Evolutionary conservation across 2,888 invertebrate species (phyloP), one percentile per base, ranked within the genome.

Genomic region (Cheilosia vulpina): DNA sequence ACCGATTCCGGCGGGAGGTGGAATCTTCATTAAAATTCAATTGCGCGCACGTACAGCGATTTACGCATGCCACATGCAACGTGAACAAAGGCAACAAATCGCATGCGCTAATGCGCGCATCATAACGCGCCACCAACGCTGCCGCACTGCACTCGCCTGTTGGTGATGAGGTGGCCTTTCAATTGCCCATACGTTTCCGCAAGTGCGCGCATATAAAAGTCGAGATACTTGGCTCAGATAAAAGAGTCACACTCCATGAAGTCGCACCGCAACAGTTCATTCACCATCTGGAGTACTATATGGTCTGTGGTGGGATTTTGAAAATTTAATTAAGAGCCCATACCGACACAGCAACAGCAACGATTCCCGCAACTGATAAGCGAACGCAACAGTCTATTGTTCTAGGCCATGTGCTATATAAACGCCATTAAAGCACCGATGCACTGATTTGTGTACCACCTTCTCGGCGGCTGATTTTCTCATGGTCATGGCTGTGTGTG

Each of bases 41-140:
- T 85, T 85, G 85, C 85, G 76, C 85, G 85, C 85, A 85, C 85
- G 85, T 85, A 81, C 85, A 81, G 57, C 81, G 72, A 85, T 85
- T 85, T 85, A 85, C 85, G 85, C 85, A 85, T 85, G 85, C 81
- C 85, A 85, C 85, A 85, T 85, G 85, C 85, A 85, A 85, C 81
- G 85, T 85, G 85, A 85, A 85, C 85, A 85, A 85, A 85, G 81
- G 81, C 85, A 81, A 81, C 85, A 77, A 81, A 85, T 85, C 76
- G 85, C 81, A 81, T 81, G 85, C 76, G 77, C 81, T 85, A 81
- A 85, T 85, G 81, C 76, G 85, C 81, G 81, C 85, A 81, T 85
- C 81, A 85, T 85, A 85, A 85, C 76, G 85, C 85, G 76, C 85
- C 84, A 81, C 80, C 84, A 80, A 80, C 84, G 58, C 55, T 19